Percentiles rank a stretch among this genome's conserved stretches.
These are phyloP conservation scores for Leptinotarsa juncta DNA, from an alignment of 2,888 invertebrate species.

Conservation along the genomic window DNA sequence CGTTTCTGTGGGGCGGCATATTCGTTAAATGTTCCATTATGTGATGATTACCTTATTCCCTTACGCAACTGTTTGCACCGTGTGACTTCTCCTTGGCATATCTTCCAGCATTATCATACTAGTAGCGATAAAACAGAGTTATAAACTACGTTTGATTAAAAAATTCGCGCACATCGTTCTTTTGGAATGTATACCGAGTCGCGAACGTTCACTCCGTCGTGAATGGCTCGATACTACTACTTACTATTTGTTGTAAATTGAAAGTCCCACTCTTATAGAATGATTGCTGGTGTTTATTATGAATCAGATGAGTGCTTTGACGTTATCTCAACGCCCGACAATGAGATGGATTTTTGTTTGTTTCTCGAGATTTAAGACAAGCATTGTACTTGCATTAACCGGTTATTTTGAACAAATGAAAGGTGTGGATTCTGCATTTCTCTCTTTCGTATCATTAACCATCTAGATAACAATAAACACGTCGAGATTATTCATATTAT, in stretches of 20 bases:
- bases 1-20: constrained; percentile 34
- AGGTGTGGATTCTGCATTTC: no score
- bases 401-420: neutral
- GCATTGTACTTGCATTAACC: constrained; percentile 10
- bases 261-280: constrained; percentile 46
- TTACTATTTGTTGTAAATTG: constrained; percentile 44
- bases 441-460: neutral
- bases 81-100: constrained; percentile 24
- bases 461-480: no score
- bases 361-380: neutral
- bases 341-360: constrained; percentile 12
- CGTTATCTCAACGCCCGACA: constrained; percentile 30
- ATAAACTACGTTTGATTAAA: constrained; percentile 22
- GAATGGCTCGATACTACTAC: constrained; percentile 48
- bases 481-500: no score
- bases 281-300: constrained; percentile 24
- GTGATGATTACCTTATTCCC: constrained; percentile 22
- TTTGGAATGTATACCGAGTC: constrained; percentile 22
- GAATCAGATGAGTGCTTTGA: constrained; percentile 16
- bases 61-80: constrained; percentile 26
- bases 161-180: constrained; percentile 41
- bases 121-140: constrained; percentile 15
- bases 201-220: constrained; percentile 27
- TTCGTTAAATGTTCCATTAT: constrained; percentile 17
- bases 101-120: constrained; percentile 10